These are phyloP conservation scores for Albula glossodonta DNA, from an alignment of 2,113 vertebrate species.

Conservation along the genomic window DNA sequence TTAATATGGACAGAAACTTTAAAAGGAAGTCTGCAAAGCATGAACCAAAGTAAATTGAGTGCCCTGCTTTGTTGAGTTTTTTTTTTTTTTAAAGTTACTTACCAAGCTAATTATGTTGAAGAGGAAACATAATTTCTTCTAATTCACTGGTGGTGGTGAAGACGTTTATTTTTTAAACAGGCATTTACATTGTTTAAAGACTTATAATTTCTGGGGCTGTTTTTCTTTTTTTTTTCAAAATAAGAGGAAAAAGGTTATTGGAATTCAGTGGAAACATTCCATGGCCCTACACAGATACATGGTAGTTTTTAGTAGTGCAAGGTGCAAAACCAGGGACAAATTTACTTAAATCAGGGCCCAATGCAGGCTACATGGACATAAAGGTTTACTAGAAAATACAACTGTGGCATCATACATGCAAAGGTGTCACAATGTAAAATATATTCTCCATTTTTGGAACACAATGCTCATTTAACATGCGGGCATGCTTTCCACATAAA, in stretches of 20 bases:
- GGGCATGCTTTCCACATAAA: conserved; percentile 41
- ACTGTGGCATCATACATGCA: conserved; percentile 61
- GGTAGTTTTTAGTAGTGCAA: not conserved
- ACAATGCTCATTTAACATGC: conserved; percentile 70
- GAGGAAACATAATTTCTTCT: conserved; percentile 26
- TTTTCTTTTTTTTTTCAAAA: conserved; percentile 25
- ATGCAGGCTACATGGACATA: conserved; percentile 50
- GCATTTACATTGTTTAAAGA: not conserved
- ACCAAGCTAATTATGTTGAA: conserved; percentile 51
- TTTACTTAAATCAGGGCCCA: conserved; percentile 42
- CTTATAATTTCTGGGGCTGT: conserved; percentile 15
- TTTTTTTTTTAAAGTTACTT: conserved; percentile 49
- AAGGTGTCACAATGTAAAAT: conserved; percentile 48
- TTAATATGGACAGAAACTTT: conserved; percentile 51
- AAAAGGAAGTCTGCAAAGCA: conserved; percentile 48
- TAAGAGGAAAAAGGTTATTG: conserved; percentile 14
- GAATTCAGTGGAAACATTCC: not conserved
- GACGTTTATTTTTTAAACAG: not conserved
- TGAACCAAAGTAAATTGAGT: conserved; percentile 53
- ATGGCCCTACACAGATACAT: not conserved
- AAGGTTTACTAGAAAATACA: conserved; percentile 44
- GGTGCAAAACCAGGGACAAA: conserved; percentile 47
- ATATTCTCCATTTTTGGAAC: conserved; percentile 51
- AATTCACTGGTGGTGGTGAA: not conserved
- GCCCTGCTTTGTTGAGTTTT: conserved; percentile 43